Evolutionary conservation across 2,888 invertebrate species (phyloP).

Genomic region (Hypsopygia costalis): DNA sequence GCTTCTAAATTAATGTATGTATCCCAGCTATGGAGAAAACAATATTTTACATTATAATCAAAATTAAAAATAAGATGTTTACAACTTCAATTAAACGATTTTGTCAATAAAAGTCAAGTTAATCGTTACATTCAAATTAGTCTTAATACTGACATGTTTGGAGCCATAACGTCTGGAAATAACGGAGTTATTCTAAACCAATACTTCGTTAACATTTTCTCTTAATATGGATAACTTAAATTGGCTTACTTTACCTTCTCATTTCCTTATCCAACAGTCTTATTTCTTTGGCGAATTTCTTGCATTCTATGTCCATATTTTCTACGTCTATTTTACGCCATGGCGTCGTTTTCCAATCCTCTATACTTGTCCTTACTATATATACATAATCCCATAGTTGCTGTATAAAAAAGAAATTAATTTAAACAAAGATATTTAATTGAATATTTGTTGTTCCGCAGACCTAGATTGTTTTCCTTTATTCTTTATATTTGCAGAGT

Average conservation of each 20-base stretch:
- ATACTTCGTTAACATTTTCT: background rate
- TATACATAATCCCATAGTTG: conserved; percentile 97
- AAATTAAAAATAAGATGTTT: too few relatives aligned
- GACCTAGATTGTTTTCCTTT: background rate
- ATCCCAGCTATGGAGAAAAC: conserved; percentile 84
- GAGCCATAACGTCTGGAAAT: too few relatives aligned
- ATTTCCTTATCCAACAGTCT: conserved; percentile 96
- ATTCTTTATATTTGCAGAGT: too few relatives aligned
- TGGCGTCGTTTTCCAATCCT: conserved; percentile 98
- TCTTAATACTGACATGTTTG: too few relatives aligned
- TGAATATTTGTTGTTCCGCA: background rate
- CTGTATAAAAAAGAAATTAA: conserved; percentile 58
- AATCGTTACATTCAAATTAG: too few relatives aligned
- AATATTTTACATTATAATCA: background rate
- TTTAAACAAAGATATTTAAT: background rate
- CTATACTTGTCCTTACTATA: conserved; percentile 94
- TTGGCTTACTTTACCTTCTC: conserved; percentile 76
- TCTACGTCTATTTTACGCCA: conserved; percentile 99
- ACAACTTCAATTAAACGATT: too few relatives aligned
- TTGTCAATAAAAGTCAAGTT: too few relatives aligned
- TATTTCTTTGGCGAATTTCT: conserved; percentile 97
- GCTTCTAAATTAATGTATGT: conserved; percentile 93
- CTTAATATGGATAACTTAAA: too few relatives aligned
- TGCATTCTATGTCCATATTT: conserved; percentile 99
- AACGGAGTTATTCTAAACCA: too few relatives aligned